phyloP scores from a whole-genome alignment of 2,888 invertebrate genomes.

The Caenorhabditis sp. region DNA sequence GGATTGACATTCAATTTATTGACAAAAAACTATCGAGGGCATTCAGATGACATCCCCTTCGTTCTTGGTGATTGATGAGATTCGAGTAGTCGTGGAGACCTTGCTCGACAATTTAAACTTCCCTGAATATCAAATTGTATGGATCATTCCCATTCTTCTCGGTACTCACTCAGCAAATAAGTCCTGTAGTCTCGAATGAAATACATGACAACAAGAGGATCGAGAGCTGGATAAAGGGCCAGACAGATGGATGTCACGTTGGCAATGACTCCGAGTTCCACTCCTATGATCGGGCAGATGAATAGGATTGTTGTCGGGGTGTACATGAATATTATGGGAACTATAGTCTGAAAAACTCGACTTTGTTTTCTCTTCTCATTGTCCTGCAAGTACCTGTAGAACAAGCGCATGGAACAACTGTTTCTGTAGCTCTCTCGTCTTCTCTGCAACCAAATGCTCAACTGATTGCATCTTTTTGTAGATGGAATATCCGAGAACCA shows the following conservation, averaged over 20 bases:
- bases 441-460: slow-evolving; percentile 30
- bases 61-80: slow-evolving; percentile 39
- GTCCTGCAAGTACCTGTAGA: slow-evolving; percentile 23
- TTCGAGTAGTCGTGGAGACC: slow-evolving; percentile 25
- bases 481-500: slow-evolving; percentile 34
- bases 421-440: slow-evolving; percentile 38
- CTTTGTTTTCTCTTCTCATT: too few species aligned
- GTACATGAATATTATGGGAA: slow-evolving; percentile 54
- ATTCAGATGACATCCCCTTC: slow-evolving; percentile 33
- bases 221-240: slow-evolving; percentile 58
- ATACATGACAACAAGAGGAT: slow-evolving; percentile 54
- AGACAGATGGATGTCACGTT: slow-evolving; percentile 46
- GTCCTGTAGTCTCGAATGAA: slow-evolving; percentile 51
- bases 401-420: slow-evolving; percentile 54
- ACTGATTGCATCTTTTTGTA: slow-evolving; percentile 50
- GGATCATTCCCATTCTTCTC: too few species aligned
- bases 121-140: slow-evolving; percentile 19
- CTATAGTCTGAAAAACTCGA: slow-evolving; percentile 16
- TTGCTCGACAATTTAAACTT: slow-evolving; percentile 19
- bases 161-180: slow-evolving; percentile 38
- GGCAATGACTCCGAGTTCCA: slow-evolving; percentile 40
- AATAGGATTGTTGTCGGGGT: slow-evolving; percentile 43
- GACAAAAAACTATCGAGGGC: not conserved
- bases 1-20: not conserved
- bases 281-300: slow-evolving; percentile 40